A percentile compares a stretch with the other conserved stretches of the same genome.
phyloP scores from a whole-genome alignment of 2,888 invertebrate species.

The Adineta ricciae region DNA sequence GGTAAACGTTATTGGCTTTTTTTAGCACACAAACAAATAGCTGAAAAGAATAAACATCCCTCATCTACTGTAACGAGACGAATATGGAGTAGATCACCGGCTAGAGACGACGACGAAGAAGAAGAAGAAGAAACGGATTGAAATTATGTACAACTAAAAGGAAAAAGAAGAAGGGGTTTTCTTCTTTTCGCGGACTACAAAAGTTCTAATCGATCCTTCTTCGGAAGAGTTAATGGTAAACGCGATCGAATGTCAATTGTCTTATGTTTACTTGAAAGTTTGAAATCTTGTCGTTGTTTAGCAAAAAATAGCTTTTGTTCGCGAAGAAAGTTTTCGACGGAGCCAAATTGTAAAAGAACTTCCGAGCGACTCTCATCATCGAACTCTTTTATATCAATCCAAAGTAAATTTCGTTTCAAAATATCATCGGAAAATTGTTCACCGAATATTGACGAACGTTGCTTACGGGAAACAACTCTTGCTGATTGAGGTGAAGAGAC shows the following conservation, averaged over 20 bases:
- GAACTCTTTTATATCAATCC: not conserved
- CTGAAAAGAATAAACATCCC: not conserved
- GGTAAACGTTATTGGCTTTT: not conserved
- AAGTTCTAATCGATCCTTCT: not conserved
- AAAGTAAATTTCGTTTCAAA: not conserved
- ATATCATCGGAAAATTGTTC: conserved; percentile 9
- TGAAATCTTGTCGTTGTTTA: not conserved
- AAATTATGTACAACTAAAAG: not conserved
- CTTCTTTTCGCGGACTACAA: not conserved
- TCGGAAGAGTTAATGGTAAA: not conserved
- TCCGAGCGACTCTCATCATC: not conserved
- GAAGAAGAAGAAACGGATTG: not conserved
- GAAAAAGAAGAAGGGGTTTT: too few relatives aligned
- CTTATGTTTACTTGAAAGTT: not conserved
- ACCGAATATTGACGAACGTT: not conserved
- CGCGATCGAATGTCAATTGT: not conserved
- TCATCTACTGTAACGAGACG: not conserved
- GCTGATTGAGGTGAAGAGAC: not conserved
- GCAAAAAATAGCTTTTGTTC: not conserved
- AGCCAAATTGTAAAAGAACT: not conserved
- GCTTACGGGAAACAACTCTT: not conserved
- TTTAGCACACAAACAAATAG: not conserved
- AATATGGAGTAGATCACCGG: not conserved
- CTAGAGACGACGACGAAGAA: not conserved
- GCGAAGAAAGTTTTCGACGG: not conserved